These are phyloP conservation scores for Sander vitreus DNA, from an alignment of 2,113 vertebrate species.

Conservation along the genomic window DNA sequence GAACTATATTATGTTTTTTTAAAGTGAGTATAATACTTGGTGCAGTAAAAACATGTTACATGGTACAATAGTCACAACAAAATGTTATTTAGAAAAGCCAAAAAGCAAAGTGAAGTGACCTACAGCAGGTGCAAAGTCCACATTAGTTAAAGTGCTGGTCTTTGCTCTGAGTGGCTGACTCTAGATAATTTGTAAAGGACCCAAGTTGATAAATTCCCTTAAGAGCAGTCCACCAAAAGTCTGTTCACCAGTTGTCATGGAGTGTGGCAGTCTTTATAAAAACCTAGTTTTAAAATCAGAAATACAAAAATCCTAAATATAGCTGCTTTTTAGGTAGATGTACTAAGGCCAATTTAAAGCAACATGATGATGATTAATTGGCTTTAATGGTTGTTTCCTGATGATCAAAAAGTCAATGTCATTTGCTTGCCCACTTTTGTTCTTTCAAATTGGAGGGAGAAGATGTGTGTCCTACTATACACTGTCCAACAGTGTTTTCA, in stretches of 20 bases:
- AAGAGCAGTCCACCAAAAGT: constrained; percentile 2
- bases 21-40: neutral
- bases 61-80: neutral
- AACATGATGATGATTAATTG: neutral
- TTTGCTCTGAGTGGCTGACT: neutral
- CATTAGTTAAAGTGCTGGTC: neutral
- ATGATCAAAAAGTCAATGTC: neutral
- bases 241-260: constrained; percentile 4
- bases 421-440: neutral
- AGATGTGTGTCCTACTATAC: neutral
- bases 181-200: constrained; percentile 3
- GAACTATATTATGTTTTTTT: no score
- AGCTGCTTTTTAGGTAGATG: neutral
- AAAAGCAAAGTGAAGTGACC: neutral
- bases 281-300: constrained; percentile 8
- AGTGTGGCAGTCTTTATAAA: constrained; percentile 11
- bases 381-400: neutral
- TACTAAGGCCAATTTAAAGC: neutral
- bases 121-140: neutral
- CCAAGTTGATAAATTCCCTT: neutral
- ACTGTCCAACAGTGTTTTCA: neutral
- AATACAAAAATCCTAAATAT: constrained; percentile 4
- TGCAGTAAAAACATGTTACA: neutral
- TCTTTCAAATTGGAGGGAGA: neutral
- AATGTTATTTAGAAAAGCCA: neutral